A percentile compares a stretch with the other conserved stretches of the same genome.
Evolutionary conservation across 1,140 invertebrate genomes (phyloP).

Genomic region (Agraylea sexmaculata): DNA sequence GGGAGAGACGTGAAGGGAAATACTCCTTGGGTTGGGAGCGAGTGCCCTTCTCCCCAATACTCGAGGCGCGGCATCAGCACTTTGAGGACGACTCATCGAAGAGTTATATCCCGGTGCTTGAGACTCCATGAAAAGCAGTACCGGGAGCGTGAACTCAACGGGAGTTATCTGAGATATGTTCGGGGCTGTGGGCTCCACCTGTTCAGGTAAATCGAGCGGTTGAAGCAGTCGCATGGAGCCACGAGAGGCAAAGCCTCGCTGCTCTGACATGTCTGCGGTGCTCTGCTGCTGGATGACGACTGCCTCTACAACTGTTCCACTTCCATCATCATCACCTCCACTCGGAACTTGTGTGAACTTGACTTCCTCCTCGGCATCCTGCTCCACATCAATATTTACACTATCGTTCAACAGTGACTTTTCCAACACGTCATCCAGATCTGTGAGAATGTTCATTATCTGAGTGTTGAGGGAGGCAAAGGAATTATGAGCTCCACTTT

Average conservation of each 20-base stretch:
- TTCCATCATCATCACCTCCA: conserved; percentile 27
- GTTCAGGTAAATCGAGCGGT: conserved; percentile 9
- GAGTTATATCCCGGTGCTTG: conserved; percentile 11
- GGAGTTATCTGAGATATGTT: conserved; percentile 10
- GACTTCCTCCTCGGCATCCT: conserved; percentile 31
- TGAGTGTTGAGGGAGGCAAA: conserved; percentile 23
- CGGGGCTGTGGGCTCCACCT: conserved; percentile 10
- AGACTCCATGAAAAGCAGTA: conserved; percentile 18
- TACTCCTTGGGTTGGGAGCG: conserved; percentile 3
- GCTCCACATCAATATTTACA: conserved; percentile 29
- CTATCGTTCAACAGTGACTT: conserved; percentile 34
- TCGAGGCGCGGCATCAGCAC: conserved; percentile 7
- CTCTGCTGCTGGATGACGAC: conserved; percentile 3
- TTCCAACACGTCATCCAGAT: conserved; percentile 39
- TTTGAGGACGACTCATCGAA: neutral
- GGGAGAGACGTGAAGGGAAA: conserved; percentile 12
- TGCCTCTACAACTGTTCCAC: conserved; percentile 18
- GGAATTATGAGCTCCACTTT: too few relatives aligned
- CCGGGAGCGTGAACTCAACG: conserved; percentile 14
- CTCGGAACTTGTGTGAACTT: conserved; percentile 35
- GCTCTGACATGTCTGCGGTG: neutral
- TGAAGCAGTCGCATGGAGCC: conserved; percentile 17
- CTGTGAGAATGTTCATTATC: conserved; percentile 40
- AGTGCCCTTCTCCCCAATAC: conserved; percentile 6
- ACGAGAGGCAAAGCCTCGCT: conserved; percentile 2